Conservation (phyloP, 37 sponge, comb jelly and placozoan species). For the Aplysina aerophoba region DNA sequence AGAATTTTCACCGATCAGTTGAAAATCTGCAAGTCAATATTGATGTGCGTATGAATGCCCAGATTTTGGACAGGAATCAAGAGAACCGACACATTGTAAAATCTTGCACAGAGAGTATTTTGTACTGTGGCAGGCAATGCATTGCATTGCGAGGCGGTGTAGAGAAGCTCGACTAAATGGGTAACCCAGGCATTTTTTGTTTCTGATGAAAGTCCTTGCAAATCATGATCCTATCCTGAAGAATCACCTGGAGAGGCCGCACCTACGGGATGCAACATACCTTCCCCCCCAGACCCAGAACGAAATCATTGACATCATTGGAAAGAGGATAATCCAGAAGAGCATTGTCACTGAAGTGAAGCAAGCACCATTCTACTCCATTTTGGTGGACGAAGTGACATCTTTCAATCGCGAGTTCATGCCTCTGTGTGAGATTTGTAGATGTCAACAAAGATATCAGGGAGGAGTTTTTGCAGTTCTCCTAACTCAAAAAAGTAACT, state of each 20-base stretch:
- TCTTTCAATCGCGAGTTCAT: background rate
- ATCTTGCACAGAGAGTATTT: conserved; percentile 30
- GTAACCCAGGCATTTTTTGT: conserved; percentile 67
- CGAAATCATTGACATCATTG: conserved; percentile 55
- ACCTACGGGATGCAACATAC: conserved; percentile 46
- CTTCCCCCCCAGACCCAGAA: conserved; percentile 54
- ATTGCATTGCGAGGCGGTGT: conserved; percentile 62
- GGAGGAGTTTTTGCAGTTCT: background rate
- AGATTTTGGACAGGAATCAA: conserved; percentile 6
- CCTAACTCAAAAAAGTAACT: background rate
- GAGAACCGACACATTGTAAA: conserved; percentile 55
- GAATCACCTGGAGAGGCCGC: conserved; percentile 41
- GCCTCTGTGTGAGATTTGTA: background rate
- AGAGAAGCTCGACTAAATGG: conserved; percentile 33
- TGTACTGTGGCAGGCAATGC: conserved; percentile 60
- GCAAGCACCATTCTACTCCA: conserved; percentile 22
- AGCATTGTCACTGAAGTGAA: conserved; percentile 30
- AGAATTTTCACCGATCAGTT: conserved; percentile 32
- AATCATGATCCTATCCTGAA: conserved; percentile 52
- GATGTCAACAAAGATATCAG: background rate
- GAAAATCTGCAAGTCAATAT: conserved; percentile 41
- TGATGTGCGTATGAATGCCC: conserved; percentile 18
- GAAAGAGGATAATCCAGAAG: conserved; percentile 45
- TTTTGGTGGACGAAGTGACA: conserved; percentile 60
- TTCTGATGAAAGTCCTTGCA: conserved; percentile 46